Base-by-base conservation (phyloP, 2,113 vertebrate species). In the Alligator sinensis region DNA sequence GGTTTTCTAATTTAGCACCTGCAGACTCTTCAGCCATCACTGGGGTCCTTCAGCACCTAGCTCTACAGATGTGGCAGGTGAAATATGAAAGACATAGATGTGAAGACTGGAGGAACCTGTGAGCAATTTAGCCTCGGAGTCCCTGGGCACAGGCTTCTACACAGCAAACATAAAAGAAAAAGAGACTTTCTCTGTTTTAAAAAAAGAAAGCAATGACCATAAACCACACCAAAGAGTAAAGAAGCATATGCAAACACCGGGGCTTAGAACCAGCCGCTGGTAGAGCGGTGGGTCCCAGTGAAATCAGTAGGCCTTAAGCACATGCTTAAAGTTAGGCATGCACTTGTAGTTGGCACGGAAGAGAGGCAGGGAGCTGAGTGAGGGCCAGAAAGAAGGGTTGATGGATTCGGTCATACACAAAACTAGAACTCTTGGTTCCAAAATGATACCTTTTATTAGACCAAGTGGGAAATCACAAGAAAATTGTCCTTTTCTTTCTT, bases 261-360 rank as follows among this genome's bases (percentile, higher is more conserved):
- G n/a, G 30, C 88, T 27, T 24, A 84, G 30, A 25, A 74, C 4
- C 13, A 34, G 10, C 68, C 30, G 34, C 19, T 6, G 21, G 19
- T 22, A 34, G 70, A 47, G 22, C 11, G 34, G 70, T 12, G 21
- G 34, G 21, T 81, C 5, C 11, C 24, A 21, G 6, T 4, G 54
- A 78, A n/a, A 9, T 14, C 57, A 24, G 59, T 66, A 59, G 5
- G 28, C 74, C 8, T 60, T 62, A 17, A 54, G 3, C 24, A 61
- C 28, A 55, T 66, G 27, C 3, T 5, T 5, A 27, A 61, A 34
- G 30, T 68, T 15, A 63, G 54, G 9, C 2, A 5, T 0, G 0
- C 1, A 5, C 64, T 19, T 7, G 24, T 38, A 2, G 60, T 27
- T 2, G 90, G 75, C 84, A 13, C n/a, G 25, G 66, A 64, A 66